These are phyloP conservation scores for Molorchus minor DNA, from an alignment of 2,888 invertebrate species.

Conservation along the genomic window DNA sequence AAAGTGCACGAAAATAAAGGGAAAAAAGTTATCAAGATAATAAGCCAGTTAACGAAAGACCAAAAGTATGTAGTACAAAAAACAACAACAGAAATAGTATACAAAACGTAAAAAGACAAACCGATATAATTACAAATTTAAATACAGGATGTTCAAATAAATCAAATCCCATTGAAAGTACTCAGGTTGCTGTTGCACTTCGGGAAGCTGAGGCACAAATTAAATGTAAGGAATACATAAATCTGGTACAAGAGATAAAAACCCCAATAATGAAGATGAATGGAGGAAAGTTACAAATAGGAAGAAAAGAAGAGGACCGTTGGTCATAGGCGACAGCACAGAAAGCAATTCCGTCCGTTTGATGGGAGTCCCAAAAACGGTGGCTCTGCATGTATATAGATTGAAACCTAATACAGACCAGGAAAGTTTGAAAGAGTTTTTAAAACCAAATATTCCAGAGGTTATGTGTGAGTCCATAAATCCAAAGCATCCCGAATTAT, in stretches of 20 bases:
- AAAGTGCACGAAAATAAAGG: no score
- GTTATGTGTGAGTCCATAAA: conserved; percentile 1
- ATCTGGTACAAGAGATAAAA: background rate
- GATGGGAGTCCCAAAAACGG: background rate
- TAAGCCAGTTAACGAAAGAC: no score
- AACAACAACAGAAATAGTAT: no score
- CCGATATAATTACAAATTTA: no score
- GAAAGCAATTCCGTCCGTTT: background rate
- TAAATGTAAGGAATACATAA: background rate
- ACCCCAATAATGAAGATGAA: background rate
- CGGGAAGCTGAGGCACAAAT: background rate
- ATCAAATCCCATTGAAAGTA: no score
- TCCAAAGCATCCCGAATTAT: background rate
- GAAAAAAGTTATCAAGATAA: no score
- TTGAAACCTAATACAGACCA: background rate
- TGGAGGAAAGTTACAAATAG: background rate
- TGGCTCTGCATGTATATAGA: conserved; percentile 2
- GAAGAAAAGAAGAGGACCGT: background rate
- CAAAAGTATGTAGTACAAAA: no score
- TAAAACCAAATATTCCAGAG: conserved; percentile 1
- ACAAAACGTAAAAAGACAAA: no score
- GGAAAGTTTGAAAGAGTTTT: background rate
- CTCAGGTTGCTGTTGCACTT: background rate
- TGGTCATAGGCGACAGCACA: background rate
- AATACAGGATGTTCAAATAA: no score